Conservation (phyloP, 53 echinoderm and acorn worm genomes). For the Temnopleurus reevesii region DNA sequence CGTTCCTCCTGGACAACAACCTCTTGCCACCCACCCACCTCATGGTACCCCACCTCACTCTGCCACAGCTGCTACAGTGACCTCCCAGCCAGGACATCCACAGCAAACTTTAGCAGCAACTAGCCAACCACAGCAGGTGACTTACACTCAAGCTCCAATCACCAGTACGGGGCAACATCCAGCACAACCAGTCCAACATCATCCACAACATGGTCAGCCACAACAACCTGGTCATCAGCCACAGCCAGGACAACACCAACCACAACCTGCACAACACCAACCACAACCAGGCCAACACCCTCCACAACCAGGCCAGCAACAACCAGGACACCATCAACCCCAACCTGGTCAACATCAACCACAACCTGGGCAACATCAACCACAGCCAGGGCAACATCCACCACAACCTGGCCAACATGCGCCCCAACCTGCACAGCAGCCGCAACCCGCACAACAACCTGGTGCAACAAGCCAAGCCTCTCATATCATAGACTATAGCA, state of each 20-base stretch:
- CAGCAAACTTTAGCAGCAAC: neutral
- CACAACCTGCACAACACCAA: neutral
- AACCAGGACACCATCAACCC: constrained; percentile 10
- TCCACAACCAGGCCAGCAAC: constrained; percentile 9
- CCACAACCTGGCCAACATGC: neutral
- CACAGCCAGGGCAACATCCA: neutral
- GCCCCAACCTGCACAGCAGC: neutral
- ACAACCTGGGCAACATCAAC: constrained; percentile 5
- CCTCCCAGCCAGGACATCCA: neutral
- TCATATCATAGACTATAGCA: constrained; percentile 5
- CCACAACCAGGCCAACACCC: neutral
- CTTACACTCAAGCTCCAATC: neutral
- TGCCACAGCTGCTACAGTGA: neutral
- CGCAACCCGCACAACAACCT: neutral
- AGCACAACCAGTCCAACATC: neutral
- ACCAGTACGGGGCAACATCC: neutral
- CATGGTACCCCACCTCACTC: constrained; percentile 4
- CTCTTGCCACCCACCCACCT: neutral
- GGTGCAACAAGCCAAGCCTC: neutral
- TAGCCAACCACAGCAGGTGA: neutral
- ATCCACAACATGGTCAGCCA: neutral
- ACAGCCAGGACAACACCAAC: neutral
- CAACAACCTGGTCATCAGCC: neutral
- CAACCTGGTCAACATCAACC: neutral
- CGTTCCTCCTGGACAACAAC: neutral